Evolutionary conservation across 1,140 invertebrate genomes (phyloP).

Genomic region (Campodea augens): DNA sequence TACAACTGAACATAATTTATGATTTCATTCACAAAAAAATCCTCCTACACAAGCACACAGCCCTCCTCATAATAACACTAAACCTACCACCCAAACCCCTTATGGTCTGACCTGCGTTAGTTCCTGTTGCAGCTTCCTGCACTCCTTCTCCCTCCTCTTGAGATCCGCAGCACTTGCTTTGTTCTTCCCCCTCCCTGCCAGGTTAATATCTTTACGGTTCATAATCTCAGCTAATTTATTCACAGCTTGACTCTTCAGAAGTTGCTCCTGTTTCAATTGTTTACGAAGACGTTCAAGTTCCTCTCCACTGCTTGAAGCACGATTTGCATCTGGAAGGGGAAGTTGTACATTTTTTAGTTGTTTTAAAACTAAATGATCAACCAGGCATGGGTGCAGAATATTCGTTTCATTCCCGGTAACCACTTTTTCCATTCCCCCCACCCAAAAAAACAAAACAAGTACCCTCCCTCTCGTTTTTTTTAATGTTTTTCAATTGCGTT

Average conservation of each 20-base stretch:
- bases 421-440: too few relatives aligned
- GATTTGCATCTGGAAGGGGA: constrained; percentile 24
- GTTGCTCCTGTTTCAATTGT: constrained; percentile 70
- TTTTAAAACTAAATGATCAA: too few relatives aligned
- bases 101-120: constrained; percentile 58
- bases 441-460: constrained; percentile 4
- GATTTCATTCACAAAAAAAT: too few relatives aligned
- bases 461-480: too few relatives aligned
- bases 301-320: constrained; percentile 32
- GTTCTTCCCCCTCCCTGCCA: constrained; percentile 32
- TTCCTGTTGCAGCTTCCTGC: constrained; percentile 84
- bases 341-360: too few relatives aligned
- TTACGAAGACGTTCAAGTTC: constrained; percentile 67
- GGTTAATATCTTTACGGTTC: constrained; percentile 63
- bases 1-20: too few relatives aligned
- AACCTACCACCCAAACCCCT: too few relatives aligned
- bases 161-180: constrained; percentile 59
- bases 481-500: too few relatives aligned
- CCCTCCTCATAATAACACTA: too few relatives aligned
- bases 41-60: too few relatives aligned
- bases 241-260: constrained; percentile 80
- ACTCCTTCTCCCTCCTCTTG: constrained; percentile 85
- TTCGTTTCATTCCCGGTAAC: too few relatives aligned
- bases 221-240: constrained; percentile 94
- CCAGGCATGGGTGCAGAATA: too few relatives aligned